Conservation (phyloP, 1,140 invertebrate species). For the Physella acuta region DNA sequence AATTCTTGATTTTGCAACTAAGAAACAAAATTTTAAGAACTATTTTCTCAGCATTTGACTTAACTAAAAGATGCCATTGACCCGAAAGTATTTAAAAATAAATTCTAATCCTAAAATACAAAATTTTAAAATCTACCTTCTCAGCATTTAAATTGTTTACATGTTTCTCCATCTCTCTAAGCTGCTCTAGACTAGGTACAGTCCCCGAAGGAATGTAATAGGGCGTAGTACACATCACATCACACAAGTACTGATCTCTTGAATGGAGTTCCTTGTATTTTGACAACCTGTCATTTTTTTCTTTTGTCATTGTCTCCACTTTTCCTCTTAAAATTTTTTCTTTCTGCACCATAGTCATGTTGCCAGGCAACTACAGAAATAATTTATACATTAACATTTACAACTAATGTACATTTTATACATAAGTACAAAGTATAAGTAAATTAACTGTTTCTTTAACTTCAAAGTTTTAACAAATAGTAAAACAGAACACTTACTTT, state of each 20-base stretch:
- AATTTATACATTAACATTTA: not conserved
- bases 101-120: too few species aligned
- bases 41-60: too few species aligned
- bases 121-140: too few species aligned
- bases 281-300: conserved; percentile 42
- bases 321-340: conserved; percentile 46
- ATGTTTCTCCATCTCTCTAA: conserved; percentile 49
- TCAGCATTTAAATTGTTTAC: conserved; percentile 38
- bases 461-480: not conserved
- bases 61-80: too few species aligned
- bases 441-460: not conserved
- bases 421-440: not conserved
- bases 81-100: too few species aligned
- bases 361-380: conserved; percentile 6
- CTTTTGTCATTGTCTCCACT: conserved; percentile 38
- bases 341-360: conserved; percentile 43
- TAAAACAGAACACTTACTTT: conserved; percentile 17
- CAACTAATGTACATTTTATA: not conserved
- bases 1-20: too few species aligned
- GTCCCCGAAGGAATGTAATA: conserved; percentile 51
- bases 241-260: conserved; percentile 48
- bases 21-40: too few species aligned
- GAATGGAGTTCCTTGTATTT: conserved; percentile 38
- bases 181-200: conserved; percentile 43
- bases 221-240: conserved; percentile 44